Conservation (phyloP, 2,888 invertebrate genomes). For the Mesoligia furuncula region DNA sequence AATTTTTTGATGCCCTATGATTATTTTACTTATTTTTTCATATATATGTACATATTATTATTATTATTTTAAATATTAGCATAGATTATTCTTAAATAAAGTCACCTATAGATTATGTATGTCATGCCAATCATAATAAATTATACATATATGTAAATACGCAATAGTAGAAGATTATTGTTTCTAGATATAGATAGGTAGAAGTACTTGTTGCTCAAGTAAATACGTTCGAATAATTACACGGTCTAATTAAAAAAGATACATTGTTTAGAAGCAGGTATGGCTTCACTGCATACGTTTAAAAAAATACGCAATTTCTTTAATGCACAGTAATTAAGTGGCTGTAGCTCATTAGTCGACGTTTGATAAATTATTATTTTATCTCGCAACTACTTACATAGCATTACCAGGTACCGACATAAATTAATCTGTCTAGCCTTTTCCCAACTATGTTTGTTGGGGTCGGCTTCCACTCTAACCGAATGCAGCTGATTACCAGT, state of each 20-base stretch:
- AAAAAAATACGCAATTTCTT: not conserved
- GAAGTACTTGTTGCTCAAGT: not conserved
- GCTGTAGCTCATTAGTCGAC: not conserved
- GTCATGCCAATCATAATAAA: not conserved
- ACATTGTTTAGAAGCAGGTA: constrained; percentile 1
- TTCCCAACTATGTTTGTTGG: not conserved
- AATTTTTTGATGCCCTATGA: too few relatives aligned
- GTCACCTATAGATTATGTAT: not conserved
- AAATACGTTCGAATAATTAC: constrained; percentile 31
- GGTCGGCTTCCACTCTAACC: not conserved
- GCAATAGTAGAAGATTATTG: not conserved
- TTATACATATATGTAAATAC: not conserved
- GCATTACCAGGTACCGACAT: too few relatives aligned
- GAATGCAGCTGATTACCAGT: not conserved
- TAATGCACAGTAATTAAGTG: not conserved
- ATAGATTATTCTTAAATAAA: too few relatives aligned
- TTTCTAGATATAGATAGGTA: not conserved
- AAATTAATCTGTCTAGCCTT: not conserved
- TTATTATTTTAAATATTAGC: too few relatives aligned
- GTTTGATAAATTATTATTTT: too few relatives aligned
- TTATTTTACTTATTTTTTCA: too few relatives aligned
- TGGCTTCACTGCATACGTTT: not conserved
- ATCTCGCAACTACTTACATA: too few relatives aligned
- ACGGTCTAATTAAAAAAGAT: constrained; percentile 35
- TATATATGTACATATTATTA: too few relatives aligned